Conservation (phyloP, 2,113 vertebrate genomes). For the Halcyon malimbica region DNA sequence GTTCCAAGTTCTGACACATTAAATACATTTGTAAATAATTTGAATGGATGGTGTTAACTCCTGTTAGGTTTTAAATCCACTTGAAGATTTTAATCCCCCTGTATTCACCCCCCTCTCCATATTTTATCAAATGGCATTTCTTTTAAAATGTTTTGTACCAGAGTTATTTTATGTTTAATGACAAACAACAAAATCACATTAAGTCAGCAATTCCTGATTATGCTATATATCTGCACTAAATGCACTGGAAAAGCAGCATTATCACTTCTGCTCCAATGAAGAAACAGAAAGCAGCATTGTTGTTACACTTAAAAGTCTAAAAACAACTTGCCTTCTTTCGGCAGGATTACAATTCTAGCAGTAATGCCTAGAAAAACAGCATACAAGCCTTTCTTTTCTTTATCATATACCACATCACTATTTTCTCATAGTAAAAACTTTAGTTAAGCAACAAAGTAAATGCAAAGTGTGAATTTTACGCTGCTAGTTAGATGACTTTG, state of each 20-base stretch:
- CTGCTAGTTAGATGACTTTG: background rate
- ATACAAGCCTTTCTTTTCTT: background rate
- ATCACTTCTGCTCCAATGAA: slow-evolving; percentile 29
- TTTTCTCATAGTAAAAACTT: slow-evolving; percentile 7
- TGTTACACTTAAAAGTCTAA: background rate
- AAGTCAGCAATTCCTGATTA: slow-evolving; percentile 59
- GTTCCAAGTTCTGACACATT: slow-evolving; percentile 35
- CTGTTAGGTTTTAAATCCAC: slow-evolving; percentile 9
- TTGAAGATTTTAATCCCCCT: slow-evolving; percentile 42
- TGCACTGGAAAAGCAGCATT: slow-evolving; percentile 40
- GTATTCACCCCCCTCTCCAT: background rate
- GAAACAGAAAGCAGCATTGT: slow-evolving; percentile 38
- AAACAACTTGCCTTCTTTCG: slow-evolving; percentile 14
- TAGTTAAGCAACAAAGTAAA: background rate
- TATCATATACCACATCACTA: background rate
- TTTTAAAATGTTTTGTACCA: slow-evolving; percentile 37
- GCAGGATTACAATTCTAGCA: background rate
- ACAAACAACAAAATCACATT: slow-evolving; percentile 59
- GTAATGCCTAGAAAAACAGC: background rate
- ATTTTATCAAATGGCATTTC: slow-evolving; percentile 43
- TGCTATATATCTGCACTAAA: slow-evolving; percentile 50
- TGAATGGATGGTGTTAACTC: slow-evolving; percentile 38
- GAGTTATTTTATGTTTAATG: slow-evolving; percentile 64
- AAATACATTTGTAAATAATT: slow-evolving; percentile 64
- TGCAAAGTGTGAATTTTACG: background rate